Percentiles rank a stretch among this genome's conserved stretches.
These are phyloP conservation scores for Scylla paramamosain DNA, from an alignment of 1,140 invertebrate genomes.

Conservation along the genomic window DNA sequence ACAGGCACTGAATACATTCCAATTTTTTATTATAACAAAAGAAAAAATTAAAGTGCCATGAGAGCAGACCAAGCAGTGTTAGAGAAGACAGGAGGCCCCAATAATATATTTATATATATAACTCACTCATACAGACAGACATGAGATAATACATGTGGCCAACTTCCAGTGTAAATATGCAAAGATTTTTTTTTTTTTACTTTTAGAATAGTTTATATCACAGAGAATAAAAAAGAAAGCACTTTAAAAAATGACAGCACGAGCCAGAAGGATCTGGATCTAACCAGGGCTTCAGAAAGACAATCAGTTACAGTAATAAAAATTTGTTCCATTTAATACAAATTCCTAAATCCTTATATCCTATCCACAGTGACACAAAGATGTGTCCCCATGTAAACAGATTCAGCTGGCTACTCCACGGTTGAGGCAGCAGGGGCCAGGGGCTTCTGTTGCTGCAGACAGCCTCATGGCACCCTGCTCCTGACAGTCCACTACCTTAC, in stretches of 20 bases:
- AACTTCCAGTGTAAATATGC: conserved; percentile 37
- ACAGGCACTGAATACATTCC: conserved; percentile 23
- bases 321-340: conserved; percentile 7
- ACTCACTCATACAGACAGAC: conserved; percentile 65
- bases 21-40: neutral
- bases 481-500: conserved; percentile 21
- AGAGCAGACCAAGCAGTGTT: conserved; percentile 47
- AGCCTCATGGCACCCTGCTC: conserved; percentile 4
- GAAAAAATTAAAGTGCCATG: neutral
- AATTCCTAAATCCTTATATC: neutral
- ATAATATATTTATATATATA: conserved; percentile 30
- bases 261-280: conserved; percentile 33
- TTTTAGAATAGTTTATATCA: conserved; percentile 60
- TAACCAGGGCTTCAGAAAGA: conserved; percentile 1
- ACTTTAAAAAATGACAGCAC: conserved; percentile 36
- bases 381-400: conserved; percentile 17
- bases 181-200: conserved; percentile 53
- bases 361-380: neutral
- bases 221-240: conserved; percentile 60
- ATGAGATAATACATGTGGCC: conserved; percentile 38
- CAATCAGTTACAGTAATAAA: neutral
- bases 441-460: neutral
- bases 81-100: conserved; percentile 50
- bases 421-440: neutral
- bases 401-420: neutral